A percentile compares a stretch with the other conserved stretches of the same genome.
phyloP scores from a whole-genome alignment of 2,113 vertebrate species.

The Oreochromis tanganicae region DNA sequence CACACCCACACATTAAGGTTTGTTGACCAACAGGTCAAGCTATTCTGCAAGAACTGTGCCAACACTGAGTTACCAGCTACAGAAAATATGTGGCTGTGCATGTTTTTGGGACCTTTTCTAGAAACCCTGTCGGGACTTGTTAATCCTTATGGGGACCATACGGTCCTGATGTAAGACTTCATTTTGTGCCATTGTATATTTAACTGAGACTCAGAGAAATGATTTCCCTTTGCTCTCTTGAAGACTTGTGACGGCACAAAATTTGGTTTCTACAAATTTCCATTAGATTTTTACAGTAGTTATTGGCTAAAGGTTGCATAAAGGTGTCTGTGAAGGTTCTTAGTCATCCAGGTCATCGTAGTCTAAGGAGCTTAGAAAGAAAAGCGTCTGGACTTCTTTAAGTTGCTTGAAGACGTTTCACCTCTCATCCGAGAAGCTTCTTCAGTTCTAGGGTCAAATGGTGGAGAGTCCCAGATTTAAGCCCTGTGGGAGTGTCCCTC shows the following conservation, averaged over 20 bases:
- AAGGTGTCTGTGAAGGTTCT: too few species aligned
- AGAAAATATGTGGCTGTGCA: neutral
- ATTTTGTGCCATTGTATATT: neutral
- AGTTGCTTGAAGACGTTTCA: too few species aligned
- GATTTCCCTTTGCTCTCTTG: neutral
- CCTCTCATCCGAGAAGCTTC: too few species aligned
- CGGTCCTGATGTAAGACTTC: neutral
- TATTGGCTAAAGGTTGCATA: neutral
- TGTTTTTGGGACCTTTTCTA: neutral
- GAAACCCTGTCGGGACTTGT: neutral
- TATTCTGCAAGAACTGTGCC: neutral
- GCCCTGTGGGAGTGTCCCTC: too few species aligned
- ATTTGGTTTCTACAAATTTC: neutral
- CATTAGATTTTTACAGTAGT: neutral
- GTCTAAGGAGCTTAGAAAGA: too few species aligned
- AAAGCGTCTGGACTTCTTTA: too few species aligned
- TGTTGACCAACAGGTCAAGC: neutral
- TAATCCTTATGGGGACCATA: neutral
- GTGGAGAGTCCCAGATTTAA: too few species aligned
- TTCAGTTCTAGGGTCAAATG: too few species aligned
- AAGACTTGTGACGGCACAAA: neutral
- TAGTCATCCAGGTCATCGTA: too few species aligned
- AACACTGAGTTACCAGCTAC: neutral
- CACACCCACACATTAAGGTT: neutral
- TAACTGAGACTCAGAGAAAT: fast-evolving